Conservation (phyloP, 1,140 invertebrate species). For the Drosophila ironensis region DNA sequence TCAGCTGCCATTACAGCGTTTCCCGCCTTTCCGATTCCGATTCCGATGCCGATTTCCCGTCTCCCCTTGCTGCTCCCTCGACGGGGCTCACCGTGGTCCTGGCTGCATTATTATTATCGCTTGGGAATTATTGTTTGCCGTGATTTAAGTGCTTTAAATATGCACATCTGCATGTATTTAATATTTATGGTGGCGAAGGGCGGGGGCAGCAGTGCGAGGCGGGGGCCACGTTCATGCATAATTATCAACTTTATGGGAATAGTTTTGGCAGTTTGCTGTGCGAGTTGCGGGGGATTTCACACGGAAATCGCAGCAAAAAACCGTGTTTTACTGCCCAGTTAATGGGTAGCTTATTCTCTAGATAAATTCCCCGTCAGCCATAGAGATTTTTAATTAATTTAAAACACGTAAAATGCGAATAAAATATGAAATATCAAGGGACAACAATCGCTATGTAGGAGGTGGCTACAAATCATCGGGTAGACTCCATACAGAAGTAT, state of each 20-base stretch:
- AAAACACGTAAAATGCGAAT: no score
- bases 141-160: constrained; percentile 68
- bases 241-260: constrained; percentile 53
- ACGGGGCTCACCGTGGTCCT: not conserved
- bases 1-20: constrained; percentile 52
- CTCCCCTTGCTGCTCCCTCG: not conserved
- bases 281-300: constrained; percentile 13
- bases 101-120: constrained; percentile 52
- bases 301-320: not conserved
- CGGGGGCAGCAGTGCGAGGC: not conserved
- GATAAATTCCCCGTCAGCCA: no score
- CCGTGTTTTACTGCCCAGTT: not conserved
- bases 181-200: constrained; percentile 54
- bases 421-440: no score
- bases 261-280: constrained; percentile 18
- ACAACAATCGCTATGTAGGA: no score
- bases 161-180: constrained; percentile 39
- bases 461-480: no score
- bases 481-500: no score
- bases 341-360: no score
- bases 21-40: not conserved
- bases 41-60: not conserved
- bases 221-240: constrained; percentile 36
- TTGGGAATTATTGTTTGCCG: constrained; percentile 74
- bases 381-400: no score